Base-by-base conservation (phyloP, 2,888 invertebrate species). In the Drosophila melanosoma region DNA sequence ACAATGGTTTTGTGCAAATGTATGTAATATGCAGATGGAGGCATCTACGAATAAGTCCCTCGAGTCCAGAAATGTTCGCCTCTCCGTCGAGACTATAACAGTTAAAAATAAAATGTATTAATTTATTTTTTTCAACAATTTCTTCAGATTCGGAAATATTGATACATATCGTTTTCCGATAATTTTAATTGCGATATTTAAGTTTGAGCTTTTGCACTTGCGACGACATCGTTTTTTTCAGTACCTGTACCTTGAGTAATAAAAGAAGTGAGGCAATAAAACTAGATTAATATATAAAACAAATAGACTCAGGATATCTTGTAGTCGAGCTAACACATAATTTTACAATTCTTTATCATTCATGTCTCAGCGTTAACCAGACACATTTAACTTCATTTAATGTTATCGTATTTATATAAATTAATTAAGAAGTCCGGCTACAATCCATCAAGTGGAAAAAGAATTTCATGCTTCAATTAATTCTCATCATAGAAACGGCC, bases 401-500 rank as follows among this genome's bases (percentile, higher is more conserved):
- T 67, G 69, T 71, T 54, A 57, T 33, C 54, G 49, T 56, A 70
- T 74, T 83, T 74, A 83, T 86, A 64, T 63, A 77, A 81, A 83
- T 82, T 81, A 82, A 82, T 82, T 83, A 71, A 57, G 61, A 64
- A 69, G 59, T 63, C 66, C 40, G 48, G 38, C 63, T 62, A 49
- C 52, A 69, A 69, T 76, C 54, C 57, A 74, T 85, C 82, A 80
- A 86, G 60, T 79, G 81, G 74, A 59, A 75, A 69, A 69, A 73
- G 53, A 70, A 66, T 56, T 66, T 74, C 52, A 69, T 68, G 83
- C 68, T 70, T 73, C 83, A 89, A 86, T 88, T 86, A 78, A 86
- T 83, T 88, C 79, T 69, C 79, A 89, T 86, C 79, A 75, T 71
- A 86, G 87, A 81, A 84, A 74, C 45, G 49, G 65, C 56, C 71